These are phyloP conservation scores for Tiliacea citrago DNA, from an alignment of 2,888 invertebrate species.

Conservation along the genomic window DNA sequence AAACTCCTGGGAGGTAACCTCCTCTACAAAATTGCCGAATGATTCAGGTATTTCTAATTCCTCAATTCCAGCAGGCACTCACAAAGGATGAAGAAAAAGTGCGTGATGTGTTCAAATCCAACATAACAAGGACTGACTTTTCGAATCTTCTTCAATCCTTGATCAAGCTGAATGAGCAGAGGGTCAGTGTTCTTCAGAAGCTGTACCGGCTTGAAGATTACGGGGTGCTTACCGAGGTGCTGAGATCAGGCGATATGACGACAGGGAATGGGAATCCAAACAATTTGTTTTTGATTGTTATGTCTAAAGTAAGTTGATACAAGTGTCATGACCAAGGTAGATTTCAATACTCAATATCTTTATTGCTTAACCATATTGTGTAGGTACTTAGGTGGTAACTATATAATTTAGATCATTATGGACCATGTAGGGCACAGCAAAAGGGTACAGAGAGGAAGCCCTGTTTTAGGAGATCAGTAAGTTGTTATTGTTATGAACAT, in stretches of 20 bases:
- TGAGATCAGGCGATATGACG: constrained; percentile 24
- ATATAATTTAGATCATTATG: no score
- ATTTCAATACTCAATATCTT: no score
- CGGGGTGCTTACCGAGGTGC: constrained; percentile 37
- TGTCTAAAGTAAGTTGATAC: constrained; percentile 52
- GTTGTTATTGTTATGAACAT: no score
- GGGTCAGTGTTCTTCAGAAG: constrained; percentile 40
- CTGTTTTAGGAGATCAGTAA: no score
- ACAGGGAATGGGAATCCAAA: neutral
- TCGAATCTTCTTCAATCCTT: constrained; percentile 55
- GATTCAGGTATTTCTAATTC: constrained; percentile 1
- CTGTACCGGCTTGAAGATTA: constrained; percentile 44
- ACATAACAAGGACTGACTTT: constrained; percentile 49
- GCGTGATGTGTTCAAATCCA: constrained; percentile 32
- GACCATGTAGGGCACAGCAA: no score
- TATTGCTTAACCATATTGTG: no score
- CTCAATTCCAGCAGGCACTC: constrained; percentile 37
- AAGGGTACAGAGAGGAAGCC: no score
- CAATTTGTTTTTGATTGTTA: constrained; percentile 40
- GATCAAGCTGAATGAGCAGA: constrained; percentile 58
- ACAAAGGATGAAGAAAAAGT: constrained; percentile 16
- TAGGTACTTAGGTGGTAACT: no score
- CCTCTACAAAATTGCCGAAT: neutral
- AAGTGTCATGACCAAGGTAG: neutral
- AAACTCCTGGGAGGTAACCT: neutral